These are phyloP conservation scores for Coluber constrictor DNA, from an alignment of 2,797 vertebrate species.

Conservation along the genomic window DNA sequence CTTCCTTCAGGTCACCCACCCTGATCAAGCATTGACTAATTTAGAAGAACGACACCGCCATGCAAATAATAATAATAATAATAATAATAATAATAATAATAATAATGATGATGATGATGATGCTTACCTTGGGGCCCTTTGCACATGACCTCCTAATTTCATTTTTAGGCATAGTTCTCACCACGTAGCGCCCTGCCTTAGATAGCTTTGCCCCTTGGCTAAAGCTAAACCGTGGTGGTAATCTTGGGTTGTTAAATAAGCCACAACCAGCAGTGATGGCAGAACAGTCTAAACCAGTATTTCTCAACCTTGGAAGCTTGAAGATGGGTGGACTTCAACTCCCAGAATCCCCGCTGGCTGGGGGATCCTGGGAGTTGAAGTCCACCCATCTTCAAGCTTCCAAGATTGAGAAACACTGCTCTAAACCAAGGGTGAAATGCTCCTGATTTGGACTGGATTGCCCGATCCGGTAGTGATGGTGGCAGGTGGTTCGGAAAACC, in stretches of 20 bases:
- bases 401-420: too few species aligned
- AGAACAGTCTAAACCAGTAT: neutral
- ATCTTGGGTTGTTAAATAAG: neutral
- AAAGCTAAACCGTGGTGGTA: neutral
- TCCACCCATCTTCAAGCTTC: too few species aligned
- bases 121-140: neutral
- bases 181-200: neutral
- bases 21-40: neutral
- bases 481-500: too few species aligned
- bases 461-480: too few species aligned
- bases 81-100: too few species aligned
- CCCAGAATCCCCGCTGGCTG: too few species aligned
- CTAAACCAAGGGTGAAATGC: too few species aligned
- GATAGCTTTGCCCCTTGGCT: neutral
- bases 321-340: too few species aligned
- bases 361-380: too few species aligned
- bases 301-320: too few species aligned
- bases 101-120: too few species aligned
- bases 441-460: too few species aligned
- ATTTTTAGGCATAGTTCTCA: neutral
- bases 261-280: neutral
- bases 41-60: neutral
- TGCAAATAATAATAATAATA: neutral
- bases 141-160: neutral
- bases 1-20: neutral